Conservation (phyloP, 1,140 invertebrate genomes). For the Luehdorfia chinensis region DNA sequence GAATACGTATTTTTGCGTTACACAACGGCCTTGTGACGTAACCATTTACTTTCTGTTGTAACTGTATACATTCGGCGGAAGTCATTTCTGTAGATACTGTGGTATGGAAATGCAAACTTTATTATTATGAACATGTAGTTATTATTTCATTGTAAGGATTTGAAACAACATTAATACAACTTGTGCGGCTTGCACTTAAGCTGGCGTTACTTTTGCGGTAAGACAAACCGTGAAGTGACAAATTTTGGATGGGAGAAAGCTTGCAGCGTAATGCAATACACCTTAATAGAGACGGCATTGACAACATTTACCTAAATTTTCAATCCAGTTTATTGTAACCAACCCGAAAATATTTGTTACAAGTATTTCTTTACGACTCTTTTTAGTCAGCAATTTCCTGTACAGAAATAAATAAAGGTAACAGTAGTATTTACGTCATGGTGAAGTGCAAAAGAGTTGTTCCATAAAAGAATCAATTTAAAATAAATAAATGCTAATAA, state of each 20-base stretch:
- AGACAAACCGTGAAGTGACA: conserved; percentile 34
- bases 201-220: conserved; percentile 40
- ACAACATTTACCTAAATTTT: no score
- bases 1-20: conserved; percentile 34
- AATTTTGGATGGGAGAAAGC: conserved; percentile 33
- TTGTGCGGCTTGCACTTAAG: conserved; percentile 43
- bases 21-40: conserved; percentile 24
- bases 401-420: no score
- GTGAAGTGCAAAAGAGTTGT: no score
- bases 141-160: conserved; percentile 7
- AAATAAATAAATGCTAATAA: no score
- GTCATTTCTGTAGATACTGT: conserved; percentile 1
- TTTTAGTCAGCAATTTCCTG: no score
- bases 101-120: neutral
- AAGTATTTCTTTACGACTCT: no score
- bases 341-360: no score
- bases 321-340: no score
- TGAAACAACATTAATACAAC: conserved; percentile 41
- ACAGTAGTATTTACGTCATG: no score
- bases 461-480: no score
- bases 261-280: conserved; percentile 24
- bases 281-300: no score
- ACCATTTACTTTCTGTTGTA: conserved; percentile 46
- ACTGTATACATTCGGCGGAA: conserved; percentile 30
- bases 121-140: conserved; percentile 12